Percentiles rank a stretch among this genome's conserved stretches.
phyloP scores from a whole-genome alignment of 2,888 invertebrate species.

The Villa cingulata region DNA sequence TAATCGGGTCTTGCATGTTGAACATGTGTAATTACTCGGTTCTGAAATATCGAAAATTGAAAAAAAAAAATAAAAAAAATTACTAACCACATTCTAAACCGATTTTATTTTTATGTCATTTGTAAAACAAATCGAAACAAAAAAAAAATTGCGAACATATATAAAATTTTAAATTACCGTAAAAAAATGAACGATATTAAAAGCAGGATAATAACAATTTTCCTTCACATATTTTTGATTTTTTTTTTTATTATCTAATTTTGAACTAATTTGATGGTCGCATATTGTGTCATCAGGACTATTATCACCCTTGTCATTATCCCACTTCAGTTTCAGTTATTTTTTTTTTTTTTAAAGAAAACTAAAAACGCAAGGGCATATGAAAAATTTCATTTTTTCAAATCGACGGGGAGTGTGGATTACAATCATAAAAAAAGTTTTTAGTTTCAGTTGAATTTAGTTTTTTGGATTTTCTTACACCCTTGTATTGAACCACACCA shows the following conservation, averaged over 20 bases:
- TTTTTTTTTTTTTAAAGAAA: background rate
- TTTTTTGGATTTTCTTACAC: no score
- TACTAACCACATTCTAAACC: background rate
- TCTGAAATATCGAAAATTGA: constrained; percentile 43
- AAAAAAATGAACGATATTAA: background rate
- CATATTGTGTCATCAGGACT: constrained; percentile 10
- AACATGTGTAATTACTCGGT: constrained; percentile 87
- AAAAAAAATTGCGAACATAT: no score
- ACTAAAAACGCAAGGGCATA: constrained; percentile 1
- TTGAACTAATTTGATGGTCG: constrained; percentile 12
- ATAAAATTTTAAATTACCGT: background rate
- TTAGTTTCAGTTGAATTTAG: no score
- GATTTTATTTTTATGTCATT: no score
- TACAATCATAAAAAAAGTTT: background rate
- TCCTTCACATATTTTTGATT: no score
- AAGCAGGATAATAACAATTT: background rate
- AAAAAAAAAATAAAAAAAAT: background rate
- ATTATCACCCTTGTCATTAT: constrained; percentile 12
- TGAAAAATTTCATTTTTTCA: background rate
- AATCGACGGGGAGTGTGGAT: constrained; percentile 9
- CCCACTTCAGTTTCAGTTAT: no score
- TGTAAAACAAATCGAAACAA: no score
- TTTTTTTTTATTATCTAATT: background rate
- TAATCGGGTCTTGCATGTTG: constrained; percentile 81
- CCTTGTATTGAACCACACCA: no score